Conservation (phyloP, 1,140 invertebrate species). For the Trichonephila clavipes region DNA sequence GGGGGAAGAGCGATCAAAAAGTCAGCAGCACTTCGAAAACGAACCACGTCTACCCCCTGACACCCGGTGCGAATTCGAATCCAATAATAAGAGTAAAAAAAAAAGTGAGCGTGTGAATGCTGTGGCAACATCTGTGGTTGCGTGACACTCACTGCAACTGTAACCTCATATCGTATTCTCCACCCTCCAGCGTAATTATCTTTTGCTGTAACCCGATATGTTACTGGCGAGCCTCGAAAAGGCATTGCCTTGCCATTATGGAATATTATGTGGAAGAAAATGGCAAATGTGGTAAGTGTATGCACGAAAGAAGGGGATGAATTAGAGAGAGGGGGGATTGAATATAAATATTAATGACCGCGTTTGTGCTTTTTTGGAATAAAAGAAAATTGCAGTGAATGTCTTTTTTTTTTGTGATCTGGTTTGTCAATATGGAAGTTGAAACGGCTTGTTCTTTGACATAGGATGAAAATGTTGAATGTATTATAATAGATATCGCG, state of each 20-base stretch:
- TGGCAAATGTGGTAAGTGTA: constrained; percentile 3
- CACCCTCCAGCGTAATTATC: constrained; percentile 24
- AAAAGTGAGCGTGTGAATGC: neutral
- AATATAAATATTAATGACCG: constrained; percentile 33
- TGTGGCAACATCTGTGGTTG: constrained; percentile 29
- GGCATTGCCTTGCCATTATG: constrained; percentile 1
- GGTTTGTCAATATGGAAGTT: constrained; percentile 1
- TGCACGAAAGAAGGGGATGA: neutral
- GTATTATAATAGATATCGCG: neutral
- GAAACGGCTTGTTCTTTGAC: neutral
- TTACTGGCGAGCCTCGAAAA: neutral
- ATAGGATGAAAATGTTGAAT: neutral
- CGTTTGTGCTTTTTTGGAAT: constrained; percentile 1
- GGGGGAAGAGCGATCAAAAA: constrained; percentile 3
- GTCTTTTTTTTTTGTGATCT: neutral
- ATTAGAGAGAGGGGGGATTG: neutral
- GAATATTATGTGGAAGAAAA: neutral
- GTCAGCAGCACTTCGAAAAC: constrained; percentile 11
- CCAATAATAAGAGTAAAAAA: neutral
- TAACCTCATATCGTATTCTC: constrained; percentile 31
- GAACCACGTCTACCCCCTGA: neutral
- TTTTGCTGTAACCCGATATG: constrained; percentile 23
- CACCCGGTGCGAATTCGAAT: neutral
- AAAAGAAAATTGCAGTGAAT: neutral
- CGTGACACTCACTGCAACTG: constrained; percentile 10